phyloP scores from a whole-genome alignment of 2,113 vertebrate genomes.

The Tretioscincus oriximinensis region DNA sequence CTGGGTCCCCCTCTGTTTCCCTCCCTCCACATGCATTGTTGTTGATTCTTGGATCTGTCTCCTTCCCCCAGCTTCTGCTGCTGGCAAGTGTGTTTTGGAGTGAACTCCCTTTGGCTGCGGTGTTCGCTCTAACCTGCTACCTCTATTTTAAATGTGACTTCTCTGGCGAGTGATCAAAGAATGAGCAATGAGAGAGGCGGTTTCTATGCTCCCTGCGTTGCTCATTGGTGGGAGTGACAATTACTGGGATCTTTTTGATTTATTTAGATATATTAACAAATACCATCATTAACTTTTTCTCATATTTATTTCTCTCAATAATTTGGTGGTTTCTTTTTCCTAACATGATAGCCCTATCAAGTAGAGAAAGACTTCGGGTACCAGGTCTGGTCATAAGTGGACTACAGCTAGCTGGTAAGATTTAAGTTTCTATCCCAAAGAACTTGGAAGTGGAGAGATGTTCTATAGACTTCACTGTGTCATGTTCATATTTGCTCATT shows the following conservation, averaged over 20 bases:
- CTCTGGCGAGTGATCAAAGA: neutral
- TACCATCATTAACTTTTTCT: neutral
- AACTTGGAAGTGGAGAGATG: neutral
- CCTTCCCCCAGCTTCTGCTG: too few species aligned
- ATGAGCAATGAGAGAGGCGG: too few species aligned
- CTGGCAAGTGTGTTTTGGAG: too few species aligned
- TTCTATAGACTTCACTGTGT: neutral
- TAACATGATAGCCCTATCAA: neutral
- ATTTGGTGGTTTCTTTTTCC: neutral
- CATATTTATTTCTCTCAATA: neutral
- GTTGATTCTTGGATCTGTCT: too few species aligned
- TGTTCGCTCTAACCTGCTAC: too few species aligned
- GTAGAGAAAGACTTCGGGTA: neutral
- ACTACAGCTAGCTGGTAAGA: constrained; percentile 10
- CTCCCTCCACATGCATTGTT: too few species aligned
- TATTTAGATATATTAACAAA: neutral
- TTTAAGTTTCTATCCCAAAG: accelerated
- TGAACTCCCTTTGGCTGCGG: too few species aligned
- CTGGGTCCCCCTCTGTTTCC: too few species aligned
- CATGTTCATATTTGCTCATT: neutral
- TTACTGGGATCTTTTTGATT: too few species aligned
- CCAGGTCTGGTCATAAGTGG: neutral
- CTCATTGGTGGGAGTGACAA: too few species aligned
- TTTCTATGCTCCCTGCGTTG: too few species aligned
- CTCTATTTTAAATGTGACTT: too few species aligned